Conservation (phyloP, 2,888 invertebrate species). For the Leptopilina syphax region DNA sequence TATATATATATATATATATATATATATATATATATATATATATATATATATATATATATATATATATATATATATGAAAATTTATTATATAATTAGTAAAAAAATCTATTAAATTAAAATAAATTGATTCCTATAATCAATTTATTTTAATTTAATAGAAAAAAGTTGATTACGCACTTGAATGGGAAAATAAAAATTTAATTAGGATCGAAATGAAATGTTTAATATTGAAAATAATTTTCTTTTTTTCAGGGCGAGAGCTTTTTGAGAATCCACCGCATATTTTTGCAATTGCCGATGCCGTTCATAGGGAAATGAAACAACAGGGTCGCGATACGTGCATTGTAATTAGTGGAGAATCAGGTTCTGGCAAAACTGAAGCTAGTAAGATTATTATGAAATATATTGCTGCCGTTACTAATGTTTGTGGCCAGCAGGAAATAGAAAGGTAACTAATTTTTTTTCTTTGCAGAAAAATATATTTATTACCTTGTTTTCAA, state of each 20-base stretch:
- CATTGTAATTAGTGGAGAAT: constrained; percentile 98
- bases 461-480: constrained; percentile 11
- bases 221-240: not conserved
- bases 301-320: constrained; percentile 95
- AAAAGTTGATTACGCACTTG: too few species aligned
- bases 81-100: too few species aligned
- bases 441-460: constrained; percentile 87
- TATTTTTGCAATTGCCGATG: constrained; percentile 98
- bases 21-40: too few species aligned
- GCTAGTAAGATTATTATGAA: constrained; percentile 99
- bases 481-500: too few species aligned
- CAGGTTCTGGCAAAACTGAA: constrained; percentile 98
- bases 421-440: constrained; percentile 92
- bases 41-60: too few species aligned
- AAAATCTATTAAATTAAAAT: too few species aligned
- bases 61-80: too few species aligned
- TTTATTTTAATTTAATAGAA: too few species aligned
- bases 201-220: too few species aligned
- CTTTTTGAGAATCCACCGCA: constrained; percentile 98
- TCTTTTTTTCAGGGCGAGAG: constrained; percentile 84
- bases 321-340: constrained; percentile 95
- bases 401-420: constrained; percentile 98
- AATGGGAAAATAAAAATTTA: too few species aligned
- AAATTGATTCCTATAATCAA: too few species aligned
- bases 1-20: too few species aligned